Evolutionary conservation across 2,113 vertebrate species (phyloP), one percentile per base, ranked within the genome.

Genomic region (Cochlearius cochlearius): DNA sequence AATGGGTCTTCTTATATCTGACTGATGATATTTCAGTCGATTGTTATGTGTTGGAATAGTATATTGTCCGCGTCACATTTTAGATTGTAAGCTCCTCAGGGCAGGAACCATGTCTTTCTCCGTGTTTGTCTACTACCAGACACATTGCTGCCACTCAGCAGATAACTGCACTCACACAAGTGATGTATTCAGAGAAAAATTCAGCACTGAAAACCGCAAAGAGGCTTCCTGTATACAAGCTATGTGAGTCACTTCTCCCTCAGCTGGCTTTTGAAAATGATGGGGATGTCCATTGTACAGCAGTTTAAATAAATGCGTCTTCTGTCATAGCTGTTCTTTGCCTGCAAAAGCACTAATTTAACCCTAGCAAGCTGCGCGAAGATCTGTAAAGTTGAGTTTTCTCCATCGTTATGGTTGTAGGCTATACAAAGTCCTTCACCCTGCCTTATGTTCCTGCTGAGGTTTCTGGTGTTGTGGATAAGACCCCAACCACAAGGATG

Each of bases 301-400:
- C 72, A 83, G 15, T 32, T 92, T 36, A 72, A 98, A 98, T 98
- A 98, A 98, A 98, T 43, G 68, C 23, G 2, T 94, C 95, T 79
- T 79, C 77, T 86, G 77, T 92, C 45, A 5, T 73, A 26, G 72
- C 45, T 77, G 47, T 34, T 91, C 39, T 82, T 93, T 58, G 75
- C 56, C 75, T 92, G 36, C 11, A 30, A 15, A 72, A 86, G 71
- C 47, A 34, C 84, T 81, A 1, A 88, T 87, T 75, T 74, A 59
- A 71, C 34, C 43, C 62, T 17, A 73, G 14, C 1, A 6, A 4
- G 13, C 56, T 52, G 41, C 1, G 1, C 36, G 43, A 45, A 49
- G 60, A 38, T 64, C 39, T 86, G 18, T 64, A 10, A 71, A 64
- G 30, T 49, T 34, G 67, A 64, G 15, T 76, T 94, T 90, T 53